These are phyloP conservation scores for Hyles lineata DNA, from an alignment of 2,888 invertebrate species.

Conservation along the genomic window DNA sequence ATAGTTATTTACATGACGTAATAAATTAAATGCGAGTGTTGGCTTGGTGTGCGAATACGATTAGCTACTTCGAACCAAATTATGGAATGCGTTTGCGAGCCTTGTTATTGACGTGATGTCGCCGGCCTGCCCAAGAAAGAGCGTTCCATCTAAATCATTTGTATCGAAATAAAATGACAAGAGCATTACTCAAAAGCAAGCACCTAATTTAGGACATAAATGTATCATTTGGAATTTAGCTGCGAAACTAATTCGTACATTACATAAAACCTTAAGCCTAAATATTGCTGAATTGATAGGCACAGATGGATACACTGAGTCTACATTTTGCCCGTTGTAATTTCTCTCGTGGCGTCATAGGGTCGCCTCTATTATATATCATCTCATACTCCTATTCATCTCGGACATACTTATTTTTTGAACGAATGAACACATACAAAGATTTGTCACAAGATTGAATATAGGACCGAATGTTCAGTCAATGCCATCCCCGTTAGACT, in stretches of 20 bases:
- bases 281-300: too few relatives aligned
- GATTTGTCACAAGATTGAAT: background rate
- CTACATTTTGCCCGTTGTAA: too few relatives aligned
- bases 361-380: too few relatives aligned
- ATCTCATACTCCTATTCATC: too few relatives aligned
- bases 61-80: background rate
- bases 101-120: background rate
- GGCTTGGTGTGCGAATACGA: constrained; percentile 38
- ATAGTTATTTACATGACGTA: constrained; percentile 55
- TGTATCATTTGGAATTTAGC: constrained; percentile 4
- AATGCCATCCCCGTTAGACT: too few relatives aligned
- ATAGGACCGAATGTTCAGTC: too few relatives aligned
- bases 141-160: constrained; percentile 24
- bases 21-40: constrained; percentile 65
- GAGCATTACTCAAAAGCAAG: constrained; percentile 22
- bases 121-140: constrained; percentile 13
- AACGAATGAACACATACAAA: background rate
- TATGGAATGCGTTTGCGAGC: background rate
- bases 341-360: too few relatives aligned
- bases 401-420: too few relatives aligned
- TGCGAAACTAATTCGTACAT: constrained; percentile 5
- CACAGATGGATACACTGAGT: too few relatives aligned
- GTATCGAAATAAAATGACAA: constrained; percentile 21
- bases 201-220: constrained; percentile 8
- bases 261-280: too few relatives aligned